Base-by-base conservation (phyloP, 2,113 vertebrate species). In the Geococcyx californianus region DNA sequence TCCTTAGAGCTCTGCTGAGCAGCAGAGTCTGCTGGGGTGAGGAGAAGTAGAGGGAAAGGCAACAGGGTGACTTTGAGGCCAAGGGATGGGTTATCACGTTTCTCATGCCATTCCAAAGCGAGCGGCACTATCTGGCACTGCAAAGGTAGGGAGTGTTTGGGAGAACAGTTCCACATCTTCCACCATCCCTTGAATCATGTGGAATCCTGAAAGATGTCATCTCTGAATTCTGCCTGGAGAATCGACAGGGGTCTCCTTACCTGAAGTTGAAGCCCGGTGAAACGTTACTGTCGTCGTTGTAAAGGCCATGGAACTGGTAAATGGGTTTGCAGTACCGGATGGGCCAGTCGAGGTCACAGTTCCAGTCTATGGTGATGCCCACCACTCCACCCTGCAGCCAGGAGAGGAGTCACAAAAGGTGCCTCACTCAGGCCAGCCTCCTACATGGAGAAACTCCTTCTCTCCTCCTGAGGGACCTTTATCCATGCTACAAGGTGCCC, bases 241-340 rank as follows among this genome's bases (percentile, higher is more conserved):
- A 25, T 33, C 40, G 76, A 36, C 28, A 72, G 51, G 26, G 24
- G 6, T 60, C 13, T 81, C 40, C 90, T 62, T 85, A 99, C 99
- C 99, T 99, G 97, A 99, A 99, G 91, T 99, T 99, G 97, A 99
- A 99, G 51, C 99, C 99, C 0, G 98, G 96, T 29, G 99, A 99
- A 25, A 99, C 95, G 0, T 97, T 98, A 3, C 82, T 94, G 10
- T 98, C 97, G 15, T 98, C 98, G 8, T 98, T 98, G 16, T 99
- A 99, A 14, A 99, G 98, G 31, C 99, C 99, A 0, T 99, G 98
- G 93, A 99, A 99, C 76, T 94, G 78, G 56, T 99, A 99, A 60
- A 96, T 13, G 9, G 99, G 99, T 78, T 97, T 98, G 93, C 99
- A 99, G 84, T 99, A 76, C 25, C 63, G 97, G 9, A 98, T 21